Evolutionary conservation across 2,113 vertebrate genomes (phyloP), one percentile per base, ranked within the genome.

Genomic region (Coptodon bakossiorum): DNA sequence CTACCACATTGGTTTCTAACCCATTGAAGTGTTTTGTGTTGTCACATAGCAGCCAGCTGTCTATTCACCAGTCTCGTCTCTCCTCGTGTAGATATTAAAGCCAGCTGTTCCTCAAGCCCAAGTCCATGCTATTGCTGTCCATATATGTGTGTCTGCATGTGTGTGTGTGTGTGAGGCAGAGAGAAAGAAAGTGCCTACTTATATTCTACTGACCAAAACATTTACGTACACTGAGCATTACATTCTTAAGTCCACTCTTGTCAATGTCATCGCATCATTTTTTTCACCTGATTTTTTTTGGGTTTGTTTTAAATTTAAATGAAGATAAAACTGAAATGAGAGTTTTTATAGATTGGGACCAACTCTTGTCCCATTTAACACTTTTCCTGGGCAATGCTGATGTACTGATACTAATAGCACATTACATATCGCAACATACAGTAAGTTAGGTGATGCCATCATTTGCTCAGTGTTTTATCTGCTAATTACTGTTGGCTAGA

Each of bases 51-150:
- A 19, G 10, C 73, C 6, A 12, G 53, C 5, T 24, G 53, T 17
- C 17, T 40, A 7, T 12, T 63, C 36, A 29, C 17, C 19, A 40
- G 11, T 45, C 81, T 40, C 53, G 48, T 85, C 53, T 82, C 12
- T 59, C 22, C 24, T 91, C 9, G 52, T 86, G 54, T 91, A 57
- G 19, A 73, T 94, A 57, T 89, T 94, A 89, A 89, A 92, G 89
- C 31, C 34, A 38, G n/a, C 66, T 73, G 13, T 83, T 84, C 22
- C 27, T 82, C 27, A n/a, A 38, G 94, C 93, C 96, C 27, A n/a
- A 38, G 95, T 93, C 96, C 95, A 95, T 79, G 59, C 95, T 87
- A 54, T 85, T 22, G 93, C 93, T 96, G 96, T 96, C 96, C 95
- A 94, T 94, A 96, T 53, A 19, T 88, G n/a, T 85, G 82, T 85